These are phyloP conservation scores for Anguilla rostrata DNA, from an alignment of 2,113 vertebrate species.

Conservation along the genomic window DNA sequence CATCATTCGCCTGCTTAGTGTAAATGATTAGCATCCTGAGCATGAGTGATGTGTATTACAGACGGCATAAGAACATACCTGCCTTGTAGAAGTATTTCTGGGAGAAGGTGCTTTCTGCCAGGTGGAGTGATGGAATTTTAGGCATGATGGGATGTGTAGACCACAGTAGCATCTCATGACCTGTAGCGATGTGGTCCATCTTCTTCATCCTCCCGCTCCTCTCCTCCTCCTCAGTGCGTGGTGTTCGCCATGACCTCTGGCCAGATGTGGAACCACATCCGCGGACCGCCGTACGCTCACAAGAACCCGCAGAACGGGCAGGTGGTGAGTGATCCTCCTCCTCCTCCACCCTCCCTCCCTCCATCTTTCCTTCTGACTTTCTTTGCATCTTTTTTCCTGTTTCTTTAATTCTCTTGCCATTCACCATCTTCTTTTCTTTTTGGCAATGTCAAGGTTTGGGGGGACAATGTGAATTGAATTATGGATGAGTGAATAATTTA, in stretches of 20 bases:
- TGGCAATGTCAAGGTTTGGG: background rate
- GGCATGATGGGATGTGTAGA: background rate
- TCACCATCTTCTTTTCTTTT: background rate
- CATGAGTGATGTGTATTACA: too few species aligned
- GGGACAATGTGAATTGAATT: background rate
- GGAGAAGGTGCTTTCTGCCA: background rate
- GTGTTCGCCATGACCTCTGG: constrained; percentile 99
- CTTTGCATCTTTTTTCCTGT: background rate
- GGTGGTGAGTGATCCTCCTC: constrained; percentile 60
- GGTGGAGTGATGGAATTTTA: too few species aligned
- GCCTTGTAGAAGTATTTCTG: background rate
- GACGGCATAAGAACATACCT: too few species aligned
- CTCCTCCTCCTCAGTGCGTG: constrained; percentile 77
- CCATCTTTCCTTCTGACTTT: background rate
- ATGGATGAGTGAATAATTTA: too few species aligned
- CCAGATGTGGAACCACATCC: constrained; percentile 99
- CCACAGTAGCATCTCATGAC: background rate
- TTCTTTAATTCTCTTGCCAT: background rate
- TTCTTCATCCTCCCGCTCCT: background rate
- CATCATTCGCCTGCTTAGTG: too few species aligned
- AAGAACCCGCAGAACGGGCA: constrained; percentile 87
- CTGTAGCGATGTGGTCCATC: background rate
- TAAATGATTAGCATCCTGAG: too few species aligned
- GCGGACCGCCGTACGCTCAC: constrained; percentile 87
- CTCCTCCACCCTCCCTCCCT: background rate